Evolutionary conservation across 2,797 vertebrate genomes (phyloP), one percentile per base, ranked within the genome.

Genomic region (Notolepis coatsorum): DNA sequence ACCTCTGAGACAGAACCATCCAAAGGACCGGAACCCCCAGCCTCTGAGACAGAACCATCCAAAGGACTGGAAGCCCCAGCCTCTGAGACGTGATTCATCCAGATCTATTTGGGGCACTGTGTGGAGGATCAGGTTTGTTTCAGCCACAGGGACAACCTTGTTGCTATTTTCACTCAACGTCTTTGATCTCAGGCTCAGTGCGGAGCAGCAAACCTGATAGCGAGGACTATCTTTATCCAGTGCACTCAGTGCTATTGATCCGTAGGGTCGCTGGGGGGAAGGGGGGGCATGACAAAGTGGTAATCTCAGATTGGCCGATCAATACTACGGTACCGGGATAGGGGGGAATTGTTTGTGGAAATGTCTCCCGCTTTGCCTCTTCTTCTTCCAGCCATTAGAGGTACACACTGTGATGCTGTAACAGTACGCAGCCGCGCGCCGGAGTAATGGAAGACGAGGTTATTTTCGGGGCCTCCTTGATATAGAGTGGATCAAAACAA

Each of bases 241-340:
- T 80, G 71, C 54, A 46, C 73, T 74, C 65, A 42, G 42, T 1
- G 2, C 38, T 72, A 87, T 83, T 43, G 84, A 87, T 80, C 71
- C 27, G 27, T 51, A 49, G 73, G 68, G 66, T 74, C 71, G 63
- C 53, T 35, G 53, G 37, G 53, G 37, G 51, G 31, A 42, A 17
- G 61, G 64, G 45, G 61, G 64, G 45, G 64, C 67, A 66, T 38
- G 68, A 63, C 33, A 12, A 66, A 61, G 75, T 56, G 37, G 54
- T 77, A 51, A 75, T 75, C 70, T 66, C 3, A 2, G 60, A 52
- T 46, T 17, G 43, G 17, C 38, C 47, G 73, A 82, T 86, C 68
- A 28, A 81, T 84, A 61, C 13, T 35, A 12, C 28, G 33, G 56
- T 27, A 33, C 62, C 31, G 42, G 25, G 49, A 74, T 47, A 25